A percentile compares a stretch with the other conserved stretches of the same genome.
These are phyloP conservation scores for Pararge aegeria DNA, from an alignment of 1,140 invertebrate species.

Conservation along the genomic window DNA sequence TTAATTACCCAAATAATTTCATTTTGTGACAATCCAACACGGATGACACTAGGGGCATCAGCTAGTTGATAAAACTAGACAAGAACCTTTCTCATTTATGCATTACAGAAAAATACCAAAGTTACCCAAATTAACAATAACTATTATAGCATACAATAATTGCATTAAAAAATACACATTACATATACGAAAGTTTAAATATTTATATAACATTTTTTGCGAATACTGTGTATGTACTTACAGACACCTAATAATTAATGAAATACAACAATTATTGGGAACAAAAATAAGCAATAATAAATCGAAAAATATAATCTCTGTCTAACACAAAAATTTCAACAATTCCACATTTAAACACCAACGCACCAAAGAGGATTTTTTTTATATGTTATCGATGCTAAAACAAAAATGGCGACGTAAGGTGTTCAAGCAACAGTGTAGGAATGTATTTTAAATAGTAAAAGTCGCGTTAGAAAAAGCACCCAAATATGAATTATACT, in stretches of 20 bases:
- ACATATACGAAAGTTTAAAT: conserved; percentile 30
- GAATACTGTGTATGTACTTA: conserved; percentile 55
- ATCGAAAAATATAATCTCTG: conserved; percentile 76
- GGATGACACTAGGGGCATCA: no score
- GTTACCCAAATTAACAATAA: no score
- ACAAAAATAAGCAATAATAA: conserved; percentile 66
- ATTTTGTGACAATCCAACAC: no score
- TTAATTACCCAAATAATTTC: no score
- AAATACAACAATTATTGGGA: conserved; percentile 61
- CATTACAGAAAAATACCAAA: no score
- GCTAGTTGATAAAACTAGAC: no score
- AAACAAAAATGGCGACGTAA: conserved; percentile 22
- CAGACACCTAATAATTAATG: conserved; percentile 47
- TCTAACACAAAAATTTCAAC: conserved; percentile 50
- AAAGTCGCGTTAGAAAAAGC: conserved; percentile 41
- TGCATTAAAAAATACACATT: conserved; percentile 6
- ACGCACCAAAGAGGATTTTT: conserved; percentile 25
- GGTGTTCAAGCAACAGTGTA: conserved; percentile 35
- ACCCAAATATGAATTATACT: conserved; percentile 41
- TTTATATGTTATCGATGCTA: conserved; percentile 13
- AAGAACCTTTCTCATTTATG: no score
- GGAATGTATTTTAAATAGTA: conserved; percentile 54
- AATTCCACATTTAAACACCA: conserved; percentile 55
- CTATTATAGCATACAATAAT: background rate
- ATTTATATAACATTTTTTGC: conserved; percentile 35